Evolutionary conservation across 2,797 vertebrate genomes (phyloP).

Genomic region (Alca torda): DNA sequence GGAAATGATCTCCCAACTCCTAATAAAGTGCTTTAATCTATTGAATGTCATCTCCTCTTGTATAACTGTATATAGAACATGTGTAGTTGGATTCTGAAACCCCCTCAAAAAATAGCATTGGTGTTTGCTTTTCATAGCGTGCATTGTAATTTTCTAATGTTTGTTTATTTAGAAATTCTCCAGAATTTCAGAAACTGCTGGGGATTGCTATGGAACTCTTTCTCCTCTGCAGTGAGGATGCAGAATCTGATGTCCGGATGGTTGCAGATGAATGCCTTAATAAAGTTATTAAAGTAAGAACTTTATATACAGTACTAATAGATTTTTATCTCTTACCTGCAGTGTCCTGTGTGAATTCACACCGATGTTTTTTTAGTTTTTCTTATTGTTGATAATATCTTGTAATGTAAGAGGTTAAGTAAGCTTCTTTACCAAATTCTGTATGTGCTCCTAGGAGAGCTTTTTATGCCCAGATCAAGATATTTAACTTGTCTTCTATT

Average conservation of each 20-base stretch:
- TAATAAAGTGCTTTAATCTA: neutral
- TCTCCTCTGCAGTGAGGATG: conserved; percentile 94
- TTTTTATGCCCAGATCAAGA: neutral
- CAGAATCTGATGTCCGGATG: conserved; percentile 96
- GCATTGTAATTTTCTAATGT: neutral
- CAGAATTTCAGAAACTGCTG: conserved; percentile 96
- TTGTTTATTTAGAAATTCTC: conserved; percentile 86
- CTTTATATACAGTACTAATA: neutral
- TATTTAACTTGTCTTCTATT: neutral
- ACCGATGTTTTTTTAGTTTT: neutral
- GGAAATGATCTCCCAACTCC: neutral
- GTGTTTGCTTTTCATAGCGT: neutral
- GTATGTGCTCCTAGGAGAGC: neutral
- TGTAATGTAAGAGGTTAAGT: neutral
- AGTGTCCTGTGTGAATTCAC: neutral
- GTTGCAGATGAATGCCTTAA: conserved; percentile 99
- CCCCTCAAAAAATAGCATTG: neutral
- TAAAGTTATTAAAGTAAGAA: conserved; percentile 97
- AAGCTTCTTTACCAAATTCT: neutral
- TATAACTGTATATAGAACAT: neutral
- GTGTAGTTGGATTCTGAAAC: neutral
- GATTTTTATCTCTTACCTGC: neutral
- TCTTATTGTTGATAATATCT: neutral
- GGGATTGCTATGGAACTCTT: conserved; percentile 99
- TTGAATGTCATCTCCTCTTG: neutral